Conservation (phyloP, 2,888 invertebrate species). For the Drosophila mimica region DNA sequence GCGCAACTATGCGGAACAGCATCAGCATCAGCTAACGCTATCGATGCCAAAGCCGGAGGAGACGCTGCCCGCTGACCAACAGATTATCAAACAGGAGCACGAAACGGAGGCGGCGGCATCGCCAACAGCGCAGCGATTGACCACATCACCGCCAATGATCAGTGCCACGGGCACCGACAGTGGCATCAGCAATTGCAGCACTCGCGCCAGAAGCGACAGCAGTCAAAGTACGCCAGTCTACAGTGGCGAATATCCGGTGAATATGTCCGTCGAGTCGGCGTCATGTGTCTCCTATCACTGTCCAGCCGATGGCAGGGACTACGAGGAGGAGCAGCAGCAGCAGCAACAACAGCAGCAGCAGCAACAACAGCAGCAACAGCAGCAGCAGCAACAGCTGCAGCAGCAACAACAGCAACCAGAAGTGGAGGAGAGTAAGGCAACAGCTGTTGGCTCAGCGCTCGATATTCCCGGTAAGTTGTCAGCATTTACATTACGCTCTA, state of each 20-base stretch:
- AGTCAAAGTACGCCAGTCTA: conserved; percentile 80
- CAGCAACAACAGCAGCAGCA: conserved; percentile 39
- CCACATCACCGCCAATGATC: conserved; percentile 78
- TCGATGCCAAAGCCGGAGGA: conserved; percentile 61
- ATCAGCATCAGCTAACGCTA: conserved; percentile 40
- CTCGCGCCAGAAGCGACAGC: conserved; percentile 71
- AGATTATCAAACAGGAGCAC: conserved; percentile 49
- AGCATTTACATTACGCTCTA: conserved; percentile 61
- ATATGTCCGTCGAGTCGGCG: conserved; percentile 78
- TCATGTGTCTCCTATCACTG: conserved; percentile 77
- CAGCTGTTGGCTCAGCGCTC: conserved; percentile 29
- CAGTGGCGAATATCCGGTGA: conserved; percentile 75
- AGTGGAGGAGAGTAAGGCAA: conserved; percentile 12
- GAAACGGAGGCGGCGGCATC: conserved; percentile 41
- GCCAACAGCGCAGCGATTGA: conserved; percentile 58
- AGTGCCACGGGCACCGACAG: conserved; percentile 81
- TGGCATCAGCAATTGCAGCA: conserved; percentile 80
- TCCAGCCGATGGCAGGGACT: conserved; percentile 68
- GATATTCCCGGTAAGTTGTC: conserved; percentile 68
- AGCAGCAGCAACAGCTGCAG: conserved; percentile 16
- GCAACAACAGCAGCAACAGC: conserved; percentile 25
- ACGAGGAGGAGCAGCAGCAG: conserved; percentile 64
- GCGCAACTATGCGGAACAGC: conserved; percentile 60
- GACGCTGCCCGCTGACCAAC: conserved; percentile 22
- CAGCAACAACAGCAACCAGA: conserved; percentile 18